These are phyloP conservation scores for Trinectes maculatus DNA, from an alignment of 2,113 vertebrate genomes.

Conservation along the genomic window DNA sequence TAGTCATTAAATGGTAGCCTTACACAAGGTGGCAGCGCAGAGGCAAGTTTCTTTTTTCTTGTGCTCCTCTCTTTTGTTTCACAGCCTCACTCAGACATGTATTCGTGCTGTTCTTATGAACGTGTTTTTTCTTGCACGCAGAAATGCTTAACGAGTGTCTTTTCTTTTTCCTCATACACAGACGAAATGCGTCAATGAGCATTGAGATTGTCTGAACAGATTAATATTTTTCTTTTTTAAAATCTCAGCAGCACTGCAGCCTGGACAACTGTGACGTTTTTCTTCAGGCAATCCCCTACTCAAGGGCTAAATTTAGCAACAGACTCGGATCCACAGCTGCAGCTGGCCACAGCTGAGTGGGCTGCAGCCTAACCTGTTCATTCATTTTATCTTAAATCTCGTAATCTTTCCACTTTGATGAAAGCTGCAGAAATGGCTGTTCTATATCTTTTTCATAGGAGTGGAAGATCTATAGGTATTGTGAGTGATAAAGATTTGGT, in stretches of 20 bases:
- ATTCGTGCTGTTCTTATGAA: conserved; percentile 6
- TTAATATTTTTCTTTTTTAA: neutral
- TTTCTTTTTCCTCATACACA: neutral
- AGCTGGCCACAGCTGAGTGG: conserved; percentile 51
- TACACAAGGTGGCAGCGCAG: conserved; percentile 7
- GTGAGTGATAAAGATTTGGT: conserved; percentile 46
- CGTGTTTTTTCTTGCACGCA: neutral
- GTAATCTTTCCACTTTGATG: neutral
- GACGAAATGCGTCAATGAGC: neutral
- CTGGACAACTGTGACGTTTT: conserved; percentile 51
- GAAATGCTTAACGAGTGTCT: too few species aligned
- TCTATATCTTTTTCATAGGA: conserved; percentile 6
- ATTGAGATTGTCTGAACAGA: neutral
- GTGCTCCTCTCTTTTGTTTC: conserved; percentile 1
- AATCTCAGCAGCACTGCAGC: conserved; percentile 30
- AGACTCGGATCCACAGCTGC: conserved; percentile 44
- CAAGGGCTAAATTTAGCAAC: conserved; percentile 58
- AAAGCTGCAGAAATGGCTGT: neutral
- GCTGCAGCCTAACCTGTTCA: conserved; percentile 50
- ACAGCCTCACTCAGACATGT: conserved; percentile 7
- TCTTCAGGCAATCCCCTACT: conserved; percentile 62
- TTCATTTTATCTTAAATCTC: conserved; percentile 25
- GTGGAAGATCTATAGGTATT: conserved; percentile 36
- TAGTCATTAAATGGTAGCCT: neutral
- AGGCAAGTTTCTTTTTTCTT: neutral